phyloP scores from a whole-genome alignment of 2,113 vertebrate genomes.

The Hippocampus guttulatus region DNA sequence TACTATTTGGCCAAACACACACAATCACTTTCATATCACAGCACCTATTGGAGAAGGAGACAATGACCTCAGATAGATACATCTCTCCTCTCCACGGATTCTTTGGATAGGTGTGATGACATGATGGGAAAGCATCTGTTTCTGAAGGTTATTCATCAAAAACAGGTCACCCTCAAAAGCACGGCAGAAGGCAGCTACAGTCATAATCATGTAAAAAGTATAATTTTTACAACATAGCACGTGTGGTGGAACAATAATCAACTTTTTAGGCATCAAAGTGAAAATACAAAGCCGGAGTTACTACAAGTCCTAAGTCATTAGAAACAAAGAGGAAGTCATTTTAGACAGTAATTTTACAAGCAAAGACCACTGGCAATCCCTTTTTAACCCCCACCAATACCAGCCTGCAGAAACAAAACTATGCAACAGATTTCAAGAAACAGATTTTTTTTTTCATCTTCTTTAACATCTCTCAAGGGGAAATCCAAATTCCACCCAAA shows the following conservation, averaged over 20 bases:
- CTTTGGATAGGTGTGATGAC: background rate
- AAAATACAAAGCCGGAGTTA: background rate
- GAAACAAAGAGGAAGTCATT: background rate
- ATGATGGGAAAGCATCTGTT: background rate
- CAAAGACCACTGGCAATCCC: background rate
- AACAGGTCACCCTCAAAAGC: background rate
- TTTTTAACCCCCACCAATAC: background rate
- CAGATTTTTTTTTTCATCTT: too few relatives aligned
- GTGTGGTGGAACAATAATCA: background rate
- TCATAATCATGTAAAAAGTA: background rate
- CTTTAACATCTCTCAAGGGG: background rate
- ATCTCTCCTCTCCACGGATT: background rate
- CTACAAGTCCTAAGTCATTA: background rate
- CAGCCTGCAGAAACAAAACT: too few relatives aligned
- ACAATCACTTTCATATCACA: background rate
- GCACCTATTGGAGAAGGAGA: background rate
- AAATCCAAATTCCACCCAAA: background rate
- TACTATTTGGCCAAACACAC: background rate
- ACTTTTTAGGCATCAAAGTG: conserved; percentile 6
- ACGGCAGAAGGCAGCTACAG: background rate
- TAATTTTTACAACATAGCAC: background rate
- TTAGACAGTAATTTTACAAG: background rate
- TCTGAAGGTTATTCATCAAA: background rate
- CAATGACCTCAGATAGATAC: background rate
- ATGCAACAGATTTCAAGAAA: background rate